These are phyloP conservation scores for Apomyelois bistriatella DNA, from an alignment of 2,888 invertebrate genomes.

Conservation along the genomic window DNA sequence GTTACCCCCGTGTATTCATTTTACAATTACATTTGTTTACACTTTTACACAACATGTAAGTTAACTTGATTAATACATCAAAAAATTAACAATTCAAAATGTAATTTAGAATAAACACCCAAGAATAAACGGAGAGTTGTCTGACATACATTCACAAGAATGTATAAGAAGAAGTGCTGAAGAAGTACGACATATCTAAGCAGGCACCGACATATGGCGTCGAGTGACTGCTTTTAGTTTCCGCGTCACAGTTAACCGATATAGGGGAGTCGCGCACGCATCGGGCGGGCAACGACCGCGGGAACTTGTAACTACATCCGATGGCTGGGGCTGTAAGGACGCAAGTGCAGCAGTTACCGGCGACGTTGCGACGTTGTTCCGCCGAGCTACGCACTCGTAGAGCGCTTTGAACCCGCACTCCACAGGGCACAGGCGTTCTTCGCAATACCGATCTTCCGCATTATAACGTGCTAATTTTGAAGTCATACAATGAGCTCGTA, in stretches of 20 bases:
- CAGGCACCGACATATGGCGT: constrained; percentile 27
- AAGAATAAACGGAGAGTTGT: not conserved
- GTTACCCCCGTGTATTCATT: no score
- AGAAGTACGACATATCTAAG: not conserved
- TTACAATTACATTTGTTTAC: no score
- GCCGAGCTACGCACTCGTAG: constrained; percentile 26
- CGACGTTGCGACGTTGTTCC: constrained; percentile 40
- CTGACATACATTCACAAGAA: not conserved
- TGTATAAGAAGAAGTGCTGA: not conserved
- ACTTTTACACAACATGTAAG: no score
- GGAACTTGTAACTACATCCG: constrained; percentile 78
- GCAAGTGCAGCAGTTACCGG: constrained; percentile 36
- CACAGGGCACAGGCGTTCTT: constrained; percentile 50
- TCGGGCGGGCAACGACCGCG: constrained; percentile 74
- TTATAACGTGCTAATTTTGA: constrained; percentile 30
- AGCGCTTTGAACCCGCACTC: constrained; percentile 65
- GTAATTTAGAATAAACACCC: not conserved
- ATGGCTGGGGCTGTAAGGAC: constrained; percentile 44
- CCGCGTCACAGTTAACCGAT: constrained; percentile 65
- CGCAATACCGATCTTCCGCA: constrained; percentile 57
- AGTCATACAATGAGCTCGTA: not conserved
- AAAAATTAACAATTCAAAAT: no score
- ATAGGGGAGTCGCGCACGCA: constrained; percentile 70
- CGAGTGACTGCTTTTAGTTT: constrained; percentile 37
- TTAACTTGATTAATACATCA: no score